phyloP scores from a whole-genome alignment of 2,888 invertebrate species.

The Zaprionus lineosus region DNA sequence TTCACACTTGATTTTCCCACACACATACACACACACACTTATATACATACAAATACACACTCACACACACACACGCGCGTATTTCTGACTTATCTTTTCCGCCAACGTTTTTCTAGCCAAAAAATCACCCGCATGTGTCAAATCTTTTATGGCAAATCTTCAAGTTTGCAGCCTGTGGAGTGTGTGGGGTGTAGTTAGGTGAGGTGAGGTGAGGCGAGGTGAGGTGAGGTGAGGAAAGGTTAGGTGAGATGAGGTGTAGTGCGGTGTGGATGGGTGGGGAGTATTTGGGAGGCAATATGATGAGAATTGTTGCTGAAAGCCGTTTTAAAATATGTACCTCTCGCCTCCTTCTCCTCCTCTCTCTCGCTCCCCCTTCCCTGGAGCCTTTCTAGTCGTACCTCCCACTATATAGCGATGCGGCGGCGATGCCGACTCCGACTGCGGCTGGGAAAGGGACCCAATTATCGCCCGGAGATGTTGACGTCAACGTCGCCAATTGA shows the following conservation, averaged over 20 bases:
- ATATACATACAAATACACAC: background rate
- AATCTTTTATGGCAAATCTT: conserved; percentile 29
- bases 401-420: conserved; percentile 12
- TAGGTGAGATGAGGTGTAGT: too few species aligned
- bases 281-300: too few species aligned
- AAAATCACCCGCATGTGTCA: conserved; percentile 26
- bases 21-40: conserved; percentile 23
- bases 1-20: conserved; percentile 31
- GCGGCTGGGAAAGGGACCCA: conserved; percentile 68
- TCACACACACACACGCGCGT: background rate
- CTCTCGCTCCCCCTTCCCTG: too few species aligned
- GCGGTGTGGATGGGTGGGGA: too few species aligned
- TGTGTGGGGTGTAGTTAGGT: too few species aligned
- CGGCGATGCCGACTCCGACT: background rate
- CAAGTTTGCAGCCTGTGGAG: conserved; percentile 11
- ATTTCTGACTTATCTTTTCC: background rate
- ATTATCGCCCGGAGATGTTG: conserved; percentile 68
- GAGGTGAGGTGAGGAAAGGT: too few species aligned
- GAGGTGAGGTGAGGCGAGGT: too few species aligned
- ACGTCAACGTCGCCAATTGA: conserved; percentile 46
- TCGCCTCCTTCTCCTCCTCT: background rate
- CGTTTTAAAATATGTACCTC: conserved; percentile 24
- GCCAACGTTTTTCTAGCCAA: conserved; percentile 7
- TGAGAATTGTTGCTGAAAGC: conserved; percentile 35
- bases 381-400: conserved; percentile 8